Conservation (phyloP, 1,140 invertebrate species). For the Hycleus cichorii region DNA sequence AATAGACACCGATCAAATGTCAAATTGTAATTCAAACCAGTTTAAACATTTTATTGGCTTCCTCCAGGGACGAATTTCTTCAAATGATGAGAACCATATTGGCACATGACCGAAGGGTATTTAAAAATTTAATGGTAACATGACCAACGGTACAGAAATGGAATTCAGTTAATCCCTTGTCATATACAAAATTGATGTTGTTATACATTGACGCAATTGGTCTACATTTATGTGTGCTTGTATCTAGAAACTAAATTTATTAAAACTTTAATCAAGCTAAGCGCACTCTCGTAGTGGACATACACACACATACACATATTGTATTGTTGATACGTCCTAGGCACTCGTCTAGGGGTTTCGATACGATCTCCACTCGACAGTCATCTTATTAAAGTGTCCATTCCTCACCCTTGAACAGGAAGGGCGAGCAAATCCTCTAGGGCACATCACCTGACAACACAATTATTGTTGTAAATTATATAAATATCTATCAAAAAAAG, state of each 20-base stretch:
- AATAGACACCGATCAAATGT: conserved; percentile 1
- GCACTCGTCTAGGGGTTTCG: conserved; percentile 3
- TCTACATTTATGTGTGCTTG: too few relatives aligned
- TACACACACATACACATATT: not conserved
- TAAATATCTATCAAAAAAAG: too few relatives aligned
- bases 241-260: conserved; percentile 11
- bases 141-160: conserved; percentile 10
- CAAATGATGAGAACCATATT: conserved; percentile 18
- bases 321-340: too few relatives aligned
- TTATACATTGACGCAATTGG: conserved; percentile 12
- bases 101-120: conserved; percentile 15
- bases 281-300: conserved; percentile 9
- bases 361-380: not conserved
- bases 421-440: too few relatives aligned
- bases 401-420: too few relatives aligned
- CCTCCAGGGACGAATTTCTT: conserved; percentile 12
- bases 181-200: conserved; percentile 18
- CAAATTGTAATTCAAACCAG: not conserved
- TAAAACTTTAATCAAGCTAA: conserved; percentile 21
- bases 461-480: too few relatives aligned
- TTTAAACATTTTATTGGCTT: not conserved
- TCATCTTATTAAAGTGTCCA: conserved; percentile 5
- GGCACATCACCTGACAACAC: too few relatives aligned
- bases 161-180: conserved; percentile 9
- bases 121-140: conserved; percentile 16